Conservation (phyloP, 2,113 vertebrate species). For the Otolemur garnettii region DNA sequence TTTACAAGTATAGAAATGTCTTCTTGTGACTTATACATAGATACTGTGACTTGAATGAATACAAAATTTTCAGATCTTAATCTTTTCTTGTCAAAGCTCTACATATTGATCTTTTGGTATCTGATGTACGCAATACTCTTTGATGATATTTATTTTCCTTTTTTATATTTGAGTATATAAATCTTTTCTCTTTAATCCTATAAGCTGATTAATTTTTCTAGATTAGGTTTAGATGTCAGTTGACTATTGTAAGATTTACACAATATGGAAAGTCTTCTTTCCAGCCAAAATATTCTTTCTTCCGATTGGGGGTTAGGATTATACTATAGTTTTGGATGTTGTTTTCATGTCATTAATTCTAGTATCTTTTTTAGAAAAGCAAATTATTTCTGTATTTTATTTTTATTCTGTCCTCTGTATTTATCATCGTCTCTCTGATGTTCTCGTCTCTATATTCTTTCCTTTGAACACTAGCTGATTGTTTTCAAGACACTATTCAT, state of each 20-base stretch:
- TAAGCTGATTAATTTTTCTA: neutral
- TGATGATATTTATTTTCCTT: neutral
- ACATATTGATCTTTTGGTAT: neutral
- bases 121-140: neutral
- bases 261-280: neutral
- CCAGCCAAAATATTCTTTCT: neutral
- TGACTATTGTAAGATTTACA: neutral
- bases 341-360: neutral
- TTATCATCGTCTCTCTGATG: neutral
- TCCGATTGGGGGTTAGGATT: neutral
- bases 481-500: neutral
- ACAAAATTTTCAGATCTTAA: neutral
- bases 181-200: neutral
- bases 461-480: neutral
- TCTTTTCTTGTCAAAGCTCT: slow-evolving; percentile 4
- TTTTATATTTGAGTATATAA: neutral
- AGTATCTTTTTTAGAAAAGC: slow-evolving; percentile 1
- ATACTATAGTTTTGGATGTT: neutral
- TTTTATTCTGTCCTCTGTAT: neutral
- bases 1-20: neutral
- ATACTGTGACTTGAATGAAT: neutral
- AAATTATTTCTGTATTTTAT: neutral
- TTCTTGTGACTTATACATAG: neutral
- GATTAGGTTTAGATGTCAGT: neutral
- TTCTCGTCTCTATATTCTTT: neutral